Evolutionary conservation across 2,113 vertebrate genomes (phyloP).

Genomic region (Columbina picui): DNA sequence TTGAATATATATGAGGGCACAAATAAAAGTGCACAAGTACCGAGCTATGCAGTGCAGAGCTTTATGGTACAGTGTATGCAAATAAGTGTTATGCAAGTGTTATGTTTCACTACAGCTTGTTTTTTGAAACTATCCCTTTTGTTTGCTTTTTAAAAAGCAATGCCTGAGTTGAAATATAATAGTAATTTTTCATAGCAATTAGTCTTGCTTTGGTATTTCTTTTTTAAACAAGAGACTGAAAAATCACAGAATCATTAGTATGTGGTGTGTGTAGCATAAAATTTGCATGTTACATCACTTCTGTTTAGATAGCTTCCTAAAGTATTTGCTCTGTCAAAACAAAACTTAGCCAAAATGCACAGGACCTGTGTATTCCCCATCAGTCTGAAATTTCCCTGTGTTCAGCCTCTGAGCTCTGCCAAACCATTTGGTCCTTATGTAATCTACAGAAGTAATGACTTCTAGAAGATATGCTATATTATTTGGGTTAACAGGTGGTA

Average conservation of each 20-base stretch:
- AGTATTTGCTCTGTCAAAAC: not conserved
- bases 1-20: not conserved
- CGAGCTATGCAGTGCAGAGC: not conserved
- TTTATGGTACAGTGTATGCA: not conserved
- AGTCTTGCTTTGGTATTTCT: not conserved
- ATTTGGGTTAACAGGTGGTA: not conserved
- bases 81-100: not conserved
- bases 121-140: not conserved
- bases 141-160: not conserved
- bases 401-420: not conserved
- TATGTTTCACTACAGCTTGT: not conserved
- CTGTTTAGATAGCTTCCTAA: not conserved
- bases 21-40: not conserved
- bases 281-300: not conserved
- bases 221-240: not conserved
- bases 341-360: not conserved
- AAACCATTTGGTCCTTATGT: not conserved
- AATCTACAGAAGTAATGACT: not conserved
- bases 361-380: rapidly evolving
- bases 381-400: not conserved
- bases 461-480: not conserved
- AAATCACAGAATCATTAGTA: not conserved
- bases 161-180: not conserved
- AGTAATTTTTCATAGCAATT: not conserved
- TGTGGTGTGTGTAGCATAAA: not conserved